These are phyloP conservation scores for Pseudois nayaur DNA, from an alignment of 2,113 vertebrate genomes.

Conservation along the genomic window DNA sequence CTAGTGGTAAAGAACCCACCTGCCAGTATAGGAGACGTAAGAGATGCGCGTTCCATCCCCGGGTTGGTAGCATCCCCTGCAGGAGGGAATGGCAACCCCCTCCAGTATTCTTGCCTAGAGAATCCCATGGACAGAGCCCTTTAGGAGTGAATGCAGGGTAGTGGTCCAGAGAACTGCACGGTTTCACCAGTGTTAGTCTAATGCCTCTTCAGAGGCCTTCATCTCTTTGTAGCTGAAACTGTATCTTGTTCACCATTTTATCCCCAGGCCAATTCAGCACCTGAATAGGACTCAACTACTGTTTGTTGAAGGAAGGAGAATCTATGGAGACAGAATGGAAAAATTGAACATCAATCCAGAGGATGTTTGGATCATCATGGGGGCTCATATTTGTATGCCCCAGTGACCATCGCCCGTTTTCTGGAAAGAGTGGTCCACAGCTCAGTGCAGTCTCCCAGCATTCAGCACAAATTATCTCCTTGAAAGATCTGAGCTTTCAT, in stretches of 20 bases:
- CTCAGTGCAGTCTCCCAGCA: neutral
- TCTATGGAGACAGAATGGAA: neutral
- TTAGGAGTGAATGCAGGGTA: accelerated
- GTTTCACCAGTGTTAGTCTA: neutral
- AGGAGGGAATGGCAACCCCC: neutral
- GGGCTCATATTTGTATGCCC: neutral
- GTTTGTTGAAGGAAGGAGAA: neutral
- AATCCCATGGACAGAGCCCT: neutral
- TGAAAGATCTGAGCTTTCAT: neutral
- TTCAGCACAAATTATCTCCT: neutral
- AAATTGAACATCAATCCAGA: neutral
- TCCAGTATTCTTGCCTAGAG: neutral
- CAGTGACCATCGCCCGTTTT: neutral
- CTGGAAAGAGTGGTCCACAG: neutral
- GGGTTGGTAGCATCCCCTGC: too few species aligned
- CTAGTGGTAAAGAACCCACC: neutral
- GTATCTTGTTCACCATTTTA: neutral
- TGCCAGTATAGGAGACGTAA: neutral
- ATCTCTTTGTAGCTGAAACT: neutral
- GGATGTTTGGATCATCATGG: neutral
- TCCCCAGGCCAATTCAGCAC: neutral
- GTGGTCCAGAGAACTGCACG: neutral
- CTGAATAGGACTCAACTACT: neutral
- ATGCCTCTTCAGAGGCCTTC: neutral
- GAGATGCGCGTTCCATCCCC: neutral